Conservation (phyloP, 1,140 invertebrate species). For the Antheraea mylitta region DNA sequence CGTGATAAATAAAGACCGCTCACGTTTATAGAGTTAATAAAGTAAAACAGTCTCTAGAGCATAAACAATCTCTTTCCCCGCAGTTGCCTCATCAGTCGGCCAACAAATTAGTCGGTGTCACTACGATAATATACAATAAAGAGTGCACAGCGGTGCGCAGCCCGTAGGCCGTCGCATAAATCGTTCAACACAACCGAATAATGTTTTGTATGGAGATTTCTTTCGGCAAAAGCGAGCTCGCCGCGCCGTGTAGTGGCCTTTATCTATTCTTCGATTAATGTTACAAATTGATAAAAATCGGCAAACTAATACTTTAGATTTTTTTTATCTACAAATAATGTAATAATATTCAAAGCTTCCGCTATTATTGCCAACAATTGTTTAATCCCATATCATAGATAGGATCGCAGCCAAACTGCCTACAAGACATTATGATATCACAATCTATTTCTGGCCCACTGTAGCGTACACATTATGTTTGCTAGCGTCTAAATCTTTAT, state of each 20-base stretch:
- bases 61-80: slow-evolving; percentile 68
- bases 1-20: slow-evolving; percentile 1
- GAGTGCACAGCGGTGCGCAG: slow-evolving; percentile 50
- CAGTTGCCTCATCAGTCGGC: slow-evolving; percentile 70
- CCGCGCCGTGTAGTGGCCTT: slow-evolving; percentile 57
- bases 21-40: slow-evolving; percentile 31
- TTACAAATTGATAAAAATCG: slow-evolving; percentile 56
- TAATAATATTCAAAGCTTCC: not conserved
- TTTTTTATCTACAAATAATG: slow-evolving; percentile 13
- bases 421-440: slow-evolving; percentile 60
- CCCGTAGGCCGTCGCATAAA: slow-evolving; percentile 66
- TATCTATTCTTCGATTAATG: slow-evolving; percentile 76
- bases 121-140: slow-evolving; percentile 78
- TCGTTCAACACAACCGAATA: slow-evolving; percentile 70
- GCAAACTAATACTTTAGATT: not conserved
- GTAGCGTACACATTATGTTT: slow-evolving; percentile 31
- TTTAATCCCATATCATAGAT: slow-evolving; percentile 10
- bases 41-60: slow-evolving; percentile 42
- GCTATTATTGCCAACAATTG: not conserved
- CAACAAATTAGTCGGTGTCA: slow-evolving; percentile 77
- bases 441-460: slow-evolving; percentile 52
- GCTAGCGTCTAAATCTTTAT: slow-evolving; percentile 53
- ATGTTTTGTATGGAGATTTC: slow-evolving; percentile 79
- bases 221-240: slow-evolving; percentile 65
- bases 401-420: slow-evolving; percentile 35